These are phyloP conservation scores for Drosophila willistoni DNA, from an alignment of 1,140 invertebrate genomes.

Conservation along the genomic window DNA sequence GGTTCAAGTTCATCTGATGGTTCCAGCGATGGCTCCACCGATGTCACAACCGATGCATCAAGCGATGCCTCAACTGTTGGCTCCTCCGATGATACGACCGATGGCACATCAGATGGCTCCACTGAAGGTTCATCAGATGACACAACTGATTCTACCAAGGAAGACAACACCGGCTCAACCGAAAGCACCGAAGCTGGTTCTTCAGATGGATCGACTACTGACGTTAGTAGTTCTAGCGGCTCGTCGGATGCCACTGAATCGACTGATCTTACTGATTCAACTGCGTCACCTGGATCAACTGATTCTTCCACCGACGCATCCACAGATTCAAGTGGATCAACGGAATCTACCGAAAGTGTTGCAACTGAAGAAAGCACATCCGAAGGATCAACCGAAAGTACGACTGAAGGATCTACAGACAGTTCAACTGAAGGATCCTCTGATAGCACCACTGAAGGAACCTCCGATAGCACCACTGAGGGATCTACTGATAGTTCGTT, in stretches of 20 bases:
- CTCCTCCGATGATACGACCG: constrained; percentile 20
- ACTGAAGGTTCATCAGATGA: constrained; percentile 14
- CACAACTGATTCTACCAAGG: constrained; percentile 25
- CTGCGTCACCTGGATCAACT: constrained; percentile 37
- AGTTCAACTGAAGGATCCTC: constrained; percentile 34
- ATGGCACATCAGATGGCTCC: constrained; percentile 25
- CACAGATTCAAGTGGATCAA: constrained; percentile 28
- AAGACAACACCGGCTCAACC: constrained; percentile 35
- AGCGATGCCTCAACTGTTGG: constrained; percentile 4
- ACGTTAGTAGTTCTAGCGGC: constrained; percentile 44
- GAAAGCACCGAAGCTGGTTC: constrained; percentile 42
- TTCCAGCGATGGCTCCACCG: constrained; percentile 21
- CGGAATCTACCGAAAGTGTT: constrained; percentile 39
- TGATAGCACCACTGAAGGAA: constrained; percentile 21
- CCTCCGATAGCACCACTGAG: constrained; percentile 26
- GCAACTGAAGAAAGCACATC: constrained; percentile 49
- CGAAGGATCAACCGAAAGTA: constrained; percentile 46
- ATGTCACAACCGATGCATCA: not conserved
- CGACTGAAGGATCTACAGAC: constrained; percentile 38
- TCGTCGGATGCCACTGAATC: constrained; percentile 51
- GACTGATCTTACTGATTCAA: constrained; percentile 40
- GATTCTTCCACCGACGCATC: constrained; percentile 35
- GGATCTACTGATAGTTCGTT: constrained; percentile 52
- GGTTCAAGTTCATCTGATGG: constrained; percentile 15
- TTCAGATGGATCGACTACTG: constrained; percentile 47